Conservation (phyloP, 2,113 vertebrate genomes). For the Antennarius striatus region DNA sequence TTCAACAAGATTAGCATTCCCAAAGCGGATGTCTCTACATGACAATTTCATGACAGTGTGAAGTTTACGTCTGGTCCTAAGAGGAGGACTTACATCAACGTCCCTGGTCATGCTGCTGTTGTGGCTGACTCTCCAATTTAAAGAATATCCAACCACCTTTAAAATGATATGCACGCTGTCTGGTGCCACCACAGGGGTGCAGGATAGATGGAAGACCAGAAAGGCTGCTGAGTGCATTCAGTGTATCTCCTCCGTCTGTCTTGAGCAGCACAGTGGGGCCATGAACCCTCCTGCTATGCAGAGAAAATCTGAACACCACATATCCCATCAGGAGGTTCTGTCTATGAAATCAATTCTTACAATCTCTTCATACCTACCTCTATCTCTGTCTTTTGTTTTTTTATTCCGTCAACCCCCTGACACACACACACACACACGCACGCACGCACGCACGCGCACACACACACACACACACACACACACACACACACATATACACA, state of each 20-base stretch:
- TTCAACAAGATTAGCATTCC: too few species aligned
- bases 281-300: slow-evolving; percentile 37
- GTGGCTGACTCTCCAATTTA: too few species aligned
- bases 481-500: background rate
- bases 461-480: background rate
- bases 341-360: slow-evolving; percentile 52
- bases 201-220: background rate
- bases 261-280: slow-evolving; percentile 35
- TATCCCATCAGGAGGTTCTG: slow-evolving; percentile 43
- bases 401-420: slow-evolving; percentile 4
- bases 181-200: background rate
- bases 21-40: too few species aligned
- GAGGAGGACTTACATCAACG: too few species aligned
- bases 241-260: slow-evolving; percentile 10
- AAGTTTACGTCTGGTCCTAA: too few species aligned
- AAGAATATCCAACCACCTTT: too few species aligned
- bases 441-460: too few species aligned
- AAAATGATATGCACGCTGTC: background rate
- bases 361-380: slow-evolving; percentile 15
- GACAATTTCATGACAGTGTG: too few species aligned
- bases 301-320: slow-evolving; percentile 24
- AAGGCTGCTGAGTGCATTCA: slow-evolving; percentile 7
- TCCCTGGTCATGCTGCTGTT: too few species aligned
- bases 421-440: background rate
- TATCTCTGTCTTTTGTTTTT: background rate